phyloP scores from a whole-genome alignment of 1,140 invertebrate genomes.

The Apis florea region DNA sequence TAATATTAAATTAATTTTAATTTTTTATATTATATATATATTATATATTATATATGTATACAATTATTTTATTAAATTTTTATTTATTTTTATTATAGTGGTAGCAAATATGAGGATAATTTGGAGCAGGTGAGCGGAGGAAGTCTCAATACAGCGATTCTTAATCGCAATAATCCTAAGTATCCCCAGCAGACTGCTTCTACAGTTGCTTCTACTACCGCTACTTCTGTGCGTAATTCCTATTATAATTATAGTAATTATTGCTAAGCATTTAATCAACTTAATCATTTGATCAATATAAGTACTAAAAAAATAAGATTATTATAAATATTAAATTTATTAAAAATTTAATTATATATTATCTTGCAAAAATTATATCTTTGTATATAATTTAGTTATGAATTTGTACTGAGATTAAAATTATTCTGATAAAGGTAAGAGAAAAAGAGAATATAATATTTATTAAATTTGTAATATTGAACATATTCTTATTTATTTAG shows the following conservation, averaged over 20 bases:
- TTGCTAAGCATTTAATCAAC: constrained; percentile 22
- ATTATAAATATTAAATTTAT: background rate
- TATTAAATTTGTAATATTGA: background rate
- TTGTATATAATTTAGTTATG: constrained; percentile 17
- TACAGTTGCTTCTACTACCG: constrained; percentile 56
- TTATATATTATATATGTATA: constrained; percentile 1
- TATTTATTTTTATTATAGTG: constrained; percentile 77
- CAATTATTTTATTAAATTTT: too few relatives aligned
- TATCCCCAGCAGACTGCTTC: constrained; percentile 58
- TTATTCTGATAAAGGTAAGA: constrained; percentile 38
- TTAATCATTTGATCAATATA: constrained; percentile 3
- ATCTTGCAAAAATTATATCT: constrained; percentile 9
- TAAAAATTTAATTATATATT: constrained; percentile 14
- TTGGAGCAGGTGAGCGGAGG: constrained; percentile 82
- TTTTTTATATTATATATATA: background rate
- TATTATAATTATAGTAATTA: constrained; percentile 41
- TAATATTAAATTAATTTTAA: constrained; percentile 16
- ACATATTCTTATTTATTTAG: background rate
- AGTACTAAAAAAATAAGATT: constrained; percentile 1
- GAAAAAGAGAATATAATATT: background rate
- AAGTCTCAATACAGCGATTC: constrained; percentile 73
- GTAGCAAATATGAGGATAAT: constrained; percentile 88
- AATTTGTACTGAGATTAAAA: constrained; percentile 31
- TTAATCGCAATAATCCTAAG: constrained; percentile 72
- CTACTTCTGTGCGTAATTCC: constrained; percentile 70